phyloP scores from a whole-genome alignment of 2,113 vertebrate species.

The Ciconia stormi region DNA sequence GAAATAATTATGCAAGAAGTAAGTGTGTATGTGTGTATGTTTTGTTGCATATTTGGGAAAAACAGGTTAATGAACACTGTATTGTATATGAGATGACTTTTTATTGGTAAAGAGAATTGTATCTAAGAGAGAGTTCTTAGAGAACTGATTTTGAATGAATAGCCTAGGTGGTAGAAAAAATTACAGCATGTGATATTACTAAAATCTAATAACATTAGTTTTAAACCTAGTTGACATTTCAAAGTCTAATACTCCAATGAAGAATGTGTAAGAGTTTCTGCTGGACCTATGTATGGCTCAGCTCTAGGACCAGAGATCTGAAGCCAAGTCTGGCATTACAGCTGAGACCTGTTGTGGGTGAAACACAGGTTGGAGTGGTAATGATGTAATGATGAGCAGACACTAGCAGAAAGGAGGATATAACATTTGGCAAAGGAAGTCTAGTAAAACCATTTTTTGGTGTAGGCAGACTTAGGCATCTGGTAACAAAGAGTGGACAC shows the following conservation, averaged over 20 bases:
- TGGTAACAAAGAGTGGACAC: background rate
- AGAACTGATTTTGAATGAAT: background rate
- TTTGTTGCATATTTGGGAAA: background rate
- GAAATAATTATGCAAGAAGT: background rate
- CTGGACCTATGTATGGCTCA: background rate
- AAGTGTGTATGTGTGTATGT: too few relatives aligned
- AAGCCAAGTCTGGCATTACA: background rate
- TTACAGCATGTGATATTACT: background rate
- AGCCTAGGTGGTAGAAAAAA: background rate
- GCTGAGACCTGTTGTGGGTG: background rate
- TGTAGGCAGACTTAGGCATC: background rate
- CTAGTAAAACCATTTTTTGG: background rate
- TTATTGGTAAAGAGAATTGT: background rate
- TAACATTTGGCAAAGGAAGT: background rate
- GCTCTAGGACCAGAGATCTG: background rate
- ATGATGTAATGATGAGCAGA: background rate
- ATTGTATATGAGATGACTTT: background rate
- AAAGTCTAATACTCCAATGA: background rate
- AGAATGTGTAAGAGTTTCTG: background rate
- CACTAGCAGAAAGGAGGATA: background rate
- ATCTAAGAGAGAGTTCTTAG: background rate
- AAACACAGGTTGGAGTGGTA: background rate
- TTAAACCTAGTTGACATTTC: background rate
- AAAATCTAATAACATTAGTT: background rate
- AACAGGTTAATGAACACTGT: background rate